Evolutionary conservation across 1,140 invertebrate species (phyloP).

Genomic region (Sarcophaga peregrina): DNA sequence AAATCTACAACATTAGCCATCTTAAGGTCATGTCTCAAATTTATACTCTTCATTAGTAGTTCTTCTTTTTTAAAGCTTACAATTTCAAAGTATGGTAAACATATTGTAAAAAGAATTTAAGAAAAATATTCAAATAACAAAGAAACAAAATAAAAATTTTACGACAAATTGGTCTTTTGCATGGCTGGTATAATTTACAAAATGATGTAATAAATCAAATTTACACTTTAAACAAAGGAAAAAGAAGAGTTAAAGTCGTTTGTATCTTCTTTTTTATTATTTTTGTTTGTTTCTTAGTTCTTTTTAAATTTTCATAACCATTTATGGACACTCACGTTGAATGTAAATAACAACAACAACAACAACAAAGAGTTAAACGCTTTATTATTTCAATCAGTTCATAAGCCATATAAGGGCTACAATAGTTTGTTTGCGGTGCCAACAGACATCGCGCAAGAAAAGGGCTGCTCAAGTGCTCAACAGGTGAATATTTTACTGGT

Average conservation of each 20-base stretch:
- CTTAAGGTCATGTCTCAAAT: constrained; percentile 11
- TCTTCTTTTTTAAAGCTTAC: too few species aligned
- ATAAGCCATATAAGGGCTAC: neutral
- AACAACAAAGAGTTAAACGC: neutral
- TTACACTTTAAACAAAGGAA: neutral
- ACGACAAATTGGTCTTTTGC: constrained; percentile 10
- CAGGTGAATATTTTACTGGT: neutral
- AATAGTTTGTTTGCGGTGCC: neutral
- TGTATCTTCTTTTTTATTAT: too few species aligned
- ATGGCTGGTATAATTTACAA: constrained; percentile 23
- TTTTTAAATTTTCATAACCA: too few species aligned
- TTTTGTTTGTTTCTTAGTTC: too few species aligned
- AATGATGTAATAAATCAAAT: constrained; percentile 25
- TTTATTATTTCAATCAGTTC: neutral
- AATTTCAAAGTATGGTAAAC: too few species aligned
- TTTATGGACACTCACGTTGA: too few species aligned
- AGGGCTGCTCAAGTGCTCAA: neutral
- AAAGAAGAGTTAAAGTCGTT: neutral
- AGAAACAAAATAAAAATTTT: constrained; percentile 21
- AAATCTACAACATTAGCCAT: neutral
- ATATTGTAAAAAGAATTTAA: neutral
- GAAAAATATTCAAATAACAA: neutral
- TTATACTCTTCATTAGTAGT: neutral
- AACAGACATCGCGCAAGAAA: neutral
- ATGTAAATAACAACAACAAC: too few species aligned